These are phyloP conservation scores for Platichthys stellatus DNA, from an alignment of 2,113 vertebrate genomes.

Conservation along the genomic window DNA sequence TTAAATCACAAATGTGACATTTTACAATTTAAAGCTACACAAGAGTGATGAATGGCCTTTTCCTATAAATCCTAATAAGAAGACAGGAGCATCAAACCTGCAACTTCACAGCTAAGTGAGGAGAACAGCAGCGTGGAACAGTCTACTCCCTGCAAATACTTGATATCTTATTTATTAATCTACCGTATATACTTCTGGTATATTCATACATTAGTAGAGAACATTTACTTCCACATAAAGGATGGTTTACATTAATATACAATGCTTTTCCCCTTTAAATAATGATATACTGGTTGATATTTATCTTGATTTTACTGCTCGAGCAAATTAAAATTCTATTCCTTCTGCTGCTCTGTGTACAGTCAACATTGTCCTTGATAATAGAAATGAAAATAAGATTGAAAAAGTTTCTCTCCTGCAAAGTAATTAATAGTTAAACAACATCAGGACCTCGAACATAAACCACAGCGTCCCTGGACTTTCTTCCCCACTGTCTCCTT, in stretches of 20 bases:
- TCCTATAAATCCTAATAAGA: background rate
- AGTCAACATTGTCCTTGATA: background rate
- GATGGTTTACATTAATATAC: background rate
- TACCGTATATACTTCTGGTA: too few species aligned
- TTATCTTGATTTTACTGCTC: too few species aligned
- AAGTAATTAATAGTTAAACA: background rate
- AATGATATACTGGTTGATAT: too few species aligned
- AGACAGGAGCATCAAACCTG: background rate
- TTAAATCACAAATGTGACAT: conserved; percentile 30
- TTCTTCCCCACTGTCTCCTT: too few species aligned
- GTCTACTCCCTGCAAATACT: background rate
- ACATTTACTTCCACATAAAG: background rate
- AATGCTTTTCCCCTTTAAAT: background rate
- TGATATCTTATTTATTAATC: too few species aligned
- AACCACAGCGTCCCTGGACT: too few species aligned
- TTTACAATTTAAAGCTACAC: conserved; percentile 9
- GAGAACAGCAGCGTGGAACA: background rate
- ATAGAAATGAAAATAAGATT: background rate
- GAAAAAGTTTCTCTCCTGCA: background rate
- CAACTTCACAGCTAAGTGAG: background rate
- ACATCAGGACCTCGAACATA: too few species aligned
- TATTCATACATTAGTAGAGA: background rate
- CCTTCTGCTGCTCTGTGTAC: background rate
- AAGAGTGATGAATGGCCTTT: background rate
- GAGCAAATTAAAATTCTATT: too few species aligned